A percentile compares a stretch with the other conserved stretches of the same genome.
Conservation (phyloP, 1,140 invertebrate genomes). For the Wiebesia pumilae region DNA sequence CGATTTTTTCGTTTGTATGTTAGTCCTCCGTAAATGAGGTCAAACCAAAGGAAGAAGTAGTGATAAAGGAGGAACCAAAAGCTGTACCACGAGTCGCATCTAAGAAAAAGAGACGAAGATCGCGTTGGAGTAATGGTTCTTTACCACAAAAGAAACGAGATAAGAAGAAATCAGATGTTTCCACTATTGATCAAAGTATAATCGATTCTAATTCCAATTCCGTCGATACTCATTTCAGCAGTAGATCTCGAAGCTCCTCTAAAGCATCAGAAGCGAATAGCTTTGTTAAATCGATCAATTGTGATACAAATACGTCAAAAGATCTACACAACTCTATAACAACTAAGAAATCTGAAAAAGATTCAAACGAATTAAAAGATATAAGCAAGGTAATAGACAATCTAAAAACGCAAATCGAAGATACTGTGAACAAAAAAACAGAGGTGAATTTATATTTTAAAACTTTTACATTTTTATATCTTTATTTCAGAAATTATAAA, state of each 20-base stretch:
- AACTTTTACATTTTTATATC: not conserved
- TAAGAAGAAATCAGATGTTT: conserved; percentile 12
- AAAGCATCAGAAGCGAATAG: conserved; percentile 34
- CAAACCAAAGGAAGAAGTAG: conserved; percentile 40
- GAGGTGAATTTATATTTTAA: conserved; percentile 25
- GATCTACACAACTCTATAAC: not conserved
- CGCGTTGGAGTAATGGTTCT: conserved; percentile 63
- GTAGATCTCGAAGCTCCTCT: conserved; percentile 33
- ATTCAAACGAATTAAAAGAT: not conserved
- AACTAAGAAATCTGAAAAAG: not conserved
- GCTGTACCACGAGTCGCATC: not conserved
- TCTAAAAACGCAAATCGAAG: not conserved
- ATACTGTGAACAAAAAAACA: not conserved
- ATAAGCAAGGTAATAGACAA: not conserved
- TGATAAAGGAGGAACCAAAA: conserved; percentile 20
- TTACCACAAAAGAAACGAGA: conserved; percentile 54
- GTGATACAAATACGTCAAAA: conserved; percentile 52
- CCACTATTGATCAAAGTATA: not conserved
- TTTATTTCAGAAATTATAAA: not conserved
- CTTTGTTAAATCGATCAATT: conserved; percentile 57
- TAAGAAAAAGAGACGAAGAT: conserved; percentile 56
- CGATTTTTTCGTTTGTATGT: conserved; percentile 12
- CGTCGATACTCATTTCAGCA: not conserved
- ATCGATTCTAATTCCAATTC: conserved; percentile 45
- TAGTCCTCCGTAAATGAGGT: conserved; percentile 53